Evolutionary conservation across 2,797 vertebrate species (phyloP), one percentile per base, ranked within the genome.

Genomic region (Numenius phaeopus): DNA sequence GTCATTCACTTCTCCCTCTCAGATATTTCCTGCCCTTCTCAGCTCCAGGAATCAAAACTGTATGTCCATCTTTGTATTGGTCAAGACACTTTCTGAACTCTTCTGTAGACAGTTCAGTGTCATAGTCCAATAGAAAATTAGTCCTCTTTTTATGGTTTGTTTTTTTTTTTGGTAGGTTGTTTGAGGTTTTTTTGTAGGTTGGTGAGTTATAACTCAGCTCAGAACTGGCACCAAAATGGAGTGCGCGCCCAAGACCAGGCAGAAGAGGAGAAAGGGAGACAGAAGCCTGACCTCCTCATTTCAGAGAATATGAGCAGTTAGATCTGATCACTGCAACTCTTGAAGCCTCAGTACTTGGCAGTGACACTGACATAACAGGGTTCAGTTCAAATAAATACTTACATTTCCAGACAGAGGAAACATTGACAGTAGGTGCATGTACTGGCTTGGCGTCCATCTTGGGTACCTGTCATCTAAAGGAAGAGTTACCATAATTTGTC

Each of bases 111-210:
- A 30, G 3, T 39, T 73, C 14, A n/a, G 5, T 65, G 67, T 86
- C 54, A 70, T 9, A 44, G 29, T 40, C 20, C 18, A 57, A 8
- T 7, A 49, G 22, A 84, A 83, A 78, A 55, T 49, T 9, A 40
- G 18, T 9, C 8, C 13, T 32, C 0, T 59, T 66, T 87, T 62
- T 29, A 9, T 34, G 7, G 1, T 14, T 11, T 39, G 2, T 17
- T 61, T 46, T 37, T 30, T 64, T 71, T 32, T 65, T 71, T 17
- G 2, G 10, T n/a, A 11, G 14, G 6, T 37, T 50, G 7, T 11
- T 58, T 40, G 37, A 20, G 4, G 1, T 3, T 64, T 82, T 85
- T 75, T 55, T 40, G 15, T 46, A 62, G 15, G 3, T 57, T 87
- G 13, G 4, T 82, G 9, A 23, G 4, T 81, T 73, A 24, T 23